Evolutionary conservation across 2,113 vertebrate genomes (phyloP), one percentile per base, ranked within the genome.

Genomic region (Corydoras sp.): DNA sequence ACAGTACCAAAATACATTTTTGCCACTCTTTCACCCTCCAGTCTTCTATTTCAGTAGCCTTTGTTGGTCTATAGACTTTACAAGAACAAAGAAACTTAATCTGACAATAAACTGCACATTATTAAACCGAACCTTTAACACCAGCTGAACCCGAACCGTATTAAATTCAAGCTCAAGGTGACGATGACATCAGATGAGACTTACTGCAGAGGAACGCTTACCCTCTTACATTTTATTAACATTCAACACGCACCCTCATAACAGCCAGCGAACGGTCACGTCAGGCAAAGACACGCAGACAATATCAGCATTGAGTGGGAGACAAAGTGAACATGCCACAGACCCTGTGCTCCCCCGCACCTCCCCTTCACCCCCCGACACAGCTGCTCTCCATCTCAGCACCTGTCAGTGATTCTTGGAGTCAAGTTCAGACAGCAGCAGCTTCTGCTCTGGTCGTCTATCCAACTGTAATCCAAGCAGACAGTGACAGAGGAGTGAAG

Each of bases 121-220:
- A 78, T 86, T 89, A 90, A 91, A 91, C 80, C 81, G 70, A 88
- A 71, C 89, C 80, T 87, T 83, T 54, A 80, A 87, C 85, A 85
- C 83, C 62, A 83, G 90, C 82, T 78, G 79, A 90, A 90, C 86
- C 86, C 88, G 78, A 79, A 84, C 81, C 89, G 90, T 87, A 91
- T 90, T 88, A 90, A 92, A 92, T 90, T 85, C 81, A 88, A 83
- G 75, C 79, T 69, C 62, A 10, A 69, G 91, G 91, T 92, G 88
- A 92, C 87, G 85, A 74, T 53, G 49, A 92, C 88, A 88, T 89
- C 91, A 91, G 76, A 72, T 14, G 69, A 76, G 79, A 69, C 69
- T 50, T 13, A 74, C 75, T 79, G 70, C 59, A 31, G n/a, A 5
- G 9, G 24, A 66, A 73, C 71, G 58, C 50, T 61, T 35, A 73